These are phyloP conservation scores for Gambelia wislizenii DNA, from an alignment of 2,797 vertebrate species.

Conservation along the genomic window DNA sequence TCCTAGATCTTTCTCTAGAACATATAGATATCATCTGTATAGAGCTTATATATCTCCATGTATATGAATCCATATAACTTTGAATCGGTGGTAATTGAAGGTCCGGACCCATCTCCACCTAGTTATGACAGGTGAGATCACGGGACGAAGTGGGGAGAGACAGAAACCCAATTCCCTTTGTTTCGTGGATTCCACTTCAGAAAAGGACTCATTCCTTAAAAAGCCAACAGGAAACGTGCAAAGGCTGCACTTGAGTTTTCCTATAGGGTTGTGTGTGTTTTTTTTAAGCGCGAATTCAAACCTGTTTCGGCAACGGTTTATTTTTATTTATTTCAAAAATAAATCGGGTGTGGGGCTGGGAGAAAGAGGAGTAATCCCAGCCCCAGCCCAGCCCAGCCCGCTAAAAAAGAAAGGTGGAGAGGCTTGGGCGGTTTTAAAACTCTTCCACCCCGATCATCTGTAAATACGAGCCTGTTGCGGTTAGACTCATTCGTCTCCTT, in stretches of 20 bases:
- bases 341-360: accelerated
- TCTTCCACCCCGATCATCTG: slow-evolving; percentile 56
- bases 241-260: neutral
- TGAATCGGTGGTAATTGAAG: neutral
- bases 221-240: neutral
- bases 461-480: slow-evolving; percentile 78
- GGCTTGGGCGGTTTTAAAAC: slow-evolving; percentile 59
- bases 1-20: too few species aligned
- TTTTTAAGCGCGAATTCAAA: neutral
- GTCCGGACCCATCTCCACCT: neutral
- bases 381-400: too few species aligned
- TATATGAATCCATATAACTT: neutral
- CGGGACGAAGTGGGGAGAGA: neutral
- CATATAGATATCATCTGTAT: too few species aligned
- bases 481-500: slow-evolving; percentile 79
- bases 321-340: slow-evolving; percentile 7
- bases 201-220: neutral
- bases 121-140: neutral
- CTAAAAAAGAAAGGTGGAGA: slow-evolving; percentile 17
- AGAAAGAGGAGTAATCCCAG: accelerated
- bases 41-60: too few species aligned
- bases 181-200: neutral
- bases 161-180: neutral
- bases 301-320: neutral
- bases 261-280: neutral